These are phyloP conservation scores for Larimichthys crocea DNA, from an alignment of 2,113 vertebrate species.

Conservation along the genomic window DNA sequence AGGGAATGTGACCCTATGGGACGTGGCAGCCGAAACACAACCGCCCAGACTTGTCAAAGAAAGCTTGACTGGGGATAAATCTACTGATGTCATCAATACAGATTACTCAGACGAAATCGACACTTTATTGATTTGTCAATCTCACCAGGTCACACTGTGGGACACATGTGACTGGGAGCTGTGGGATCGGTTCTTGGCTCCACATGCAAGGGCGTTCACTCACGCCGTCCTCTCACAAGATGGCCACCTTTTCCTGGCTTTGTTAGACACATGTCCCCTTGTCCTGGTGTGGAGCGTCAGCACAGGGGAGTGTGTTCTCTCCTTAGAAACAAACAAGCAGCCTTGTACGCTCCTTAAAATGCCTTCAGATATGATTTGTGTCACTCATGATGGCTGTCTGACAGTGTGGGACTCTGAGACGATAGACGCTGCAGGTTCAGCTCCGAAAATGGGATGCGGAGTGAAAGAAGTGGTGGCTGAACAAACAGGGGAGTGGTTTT, in stretches of 20 bases:
- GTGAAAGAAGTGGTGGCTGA: constrained; percentile 73
- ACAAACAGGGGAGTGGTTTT: constrained; percentile 70
- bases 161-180: constrained; percentile 71
- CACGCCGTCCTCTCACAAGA: constrained; percentile 76
- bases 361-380: constrained; percentile 68
- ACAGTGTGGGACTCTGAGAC: constrained; percentile 81
- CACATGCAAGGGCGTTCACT: constrained; percentile 70
- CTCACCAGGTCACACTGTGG: constrained; percentile 78
- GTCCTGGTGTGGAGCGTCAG: constrained; percentile 82
- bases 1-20: constrained; percentile 81
- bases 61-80: constrained; percentile 15
- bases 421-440: constrained; percentile 69
- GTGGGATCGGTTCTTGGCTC: constrained; percentile 78
- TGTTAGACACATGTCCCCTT: constrained; percentile 68
- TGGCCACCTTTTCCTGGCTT: constrained; percentile 80
- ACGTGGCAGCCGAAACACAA: constrained; percentile 59
- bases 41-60: constrained; percentile 70
- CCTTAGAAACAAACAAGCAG: constrained; percentile 64
- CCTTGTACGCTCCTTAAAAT: constrained; percentile 70
- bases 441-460: constrained; percentile 71
- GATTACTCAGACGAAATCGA: constrained; percentile 65
- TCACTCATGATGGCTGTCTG: constrained; percentile 67
- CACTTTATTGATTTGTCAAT: constrained; percentile 81
- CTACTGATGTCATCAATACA: constrained; percentile 62
- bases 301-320: constrained; percentile 84